Percentiles rank a stretch among this genome's conserved stretches.
phyloP scores from a whole-genome alignment of 2,797 vertebrate species.

The Hemibagrus guttatus region DNA sequence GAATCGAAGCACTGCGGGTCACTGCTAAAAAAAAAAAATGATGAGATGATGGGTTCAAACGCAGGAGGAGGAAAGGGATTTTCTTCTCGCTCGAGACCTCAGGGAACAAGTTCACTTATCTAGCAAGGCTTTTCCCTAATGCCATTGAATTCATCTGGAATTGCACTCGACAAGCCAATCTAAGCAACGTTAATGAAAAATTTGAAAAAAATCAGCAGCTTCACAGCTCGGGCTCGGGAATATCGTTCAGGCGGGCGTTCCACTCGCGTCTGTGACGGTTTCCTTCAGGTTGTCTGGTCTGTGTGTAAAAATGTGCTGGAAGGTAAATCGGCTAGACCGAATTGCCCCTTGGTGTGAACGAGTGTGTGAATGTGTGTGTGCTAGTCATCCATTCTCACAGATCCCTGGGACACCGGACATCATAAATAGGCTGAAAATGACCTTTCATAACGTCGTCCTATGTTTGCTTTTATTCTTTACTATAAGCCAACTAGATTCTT shows the following conservation, averaged over 20 bases:
- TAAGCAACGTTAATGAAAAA: not conserved
- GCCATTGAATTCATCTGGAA: conserved; percentile 4
- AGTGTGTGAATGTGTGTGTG: not conserved
- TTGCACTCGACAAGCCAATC: conserved; percentile 2
- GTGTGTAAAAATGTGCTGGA: not conserved
- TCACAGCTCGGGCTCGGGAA: not conserved
- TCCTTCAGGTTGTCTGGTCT: not conserved
- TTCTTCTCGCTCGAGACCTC: not conserved
- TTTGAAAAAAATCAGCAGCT: too few species aligned
- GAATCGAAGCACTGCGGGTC: not conserved
- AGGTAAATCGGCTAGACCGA: not conserved
- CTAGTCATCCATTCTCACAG: not conserved
- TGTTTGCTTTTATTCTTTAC: not conserved
- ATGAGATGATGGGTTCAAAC: not conserved
- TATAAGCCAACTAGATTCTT: not conserved
- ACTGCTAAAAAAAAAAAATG: not conserved
- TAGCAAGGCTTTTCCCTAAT: not conserved
- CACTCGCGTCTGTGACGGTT: not conserved
- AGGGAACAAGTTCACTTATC: conserved; percentile 10
- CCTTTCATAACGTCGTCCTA: not conserved
- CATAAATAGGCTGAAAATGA: not conserved
- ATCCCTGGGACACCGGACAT: not conserved
- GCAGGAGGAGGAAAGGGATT: conserved; percentile 1
- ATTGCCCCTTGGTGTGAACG: not conserved
- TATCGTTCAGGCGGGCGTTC: not conserved